Evolutionary conservation across 2,113 vertebrate genomes (phyloP).

Genomic region (Tauraco erythrolophus): DNA sequence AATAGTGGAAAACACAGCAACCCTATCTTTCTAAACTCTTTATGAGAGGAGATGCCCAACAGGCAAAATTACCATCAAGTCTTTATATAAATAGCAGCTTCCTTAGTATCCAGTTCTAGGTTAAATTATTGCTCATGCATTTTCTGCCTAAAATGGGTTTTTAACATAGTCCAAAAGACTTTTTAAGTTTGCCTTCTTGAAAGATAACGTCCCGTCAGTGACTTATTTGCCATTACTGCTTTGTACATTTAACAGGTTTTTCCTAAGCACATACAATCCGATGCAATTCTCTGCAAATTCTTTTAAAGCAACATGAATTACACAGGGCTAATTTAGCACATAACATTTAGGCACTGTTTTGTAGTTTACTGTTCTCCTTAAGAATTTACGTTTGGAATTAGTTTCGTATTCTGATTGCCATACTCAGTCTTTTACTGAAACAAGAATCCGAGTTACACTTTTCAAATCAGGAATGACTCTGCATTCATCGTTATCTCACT

Average conservation of each 20-base stretch:
- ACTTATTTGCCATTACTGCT: background rate
- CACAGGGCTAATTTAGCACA: background rate
- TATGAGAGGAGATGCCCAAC: background rate
- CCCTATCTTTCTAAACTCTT: background rate
- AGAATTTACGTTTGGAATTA: background rate
- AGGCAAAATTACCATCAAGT: background rate
- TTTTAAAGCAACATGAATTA: background rate
- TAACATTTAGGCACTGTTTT: constrained; percentile 3
- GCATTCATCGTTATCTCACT: background rate
- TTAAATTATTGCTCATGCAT: background rate
- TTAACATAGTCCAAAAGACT: background rate
- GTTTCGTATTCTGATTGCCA: background rate
- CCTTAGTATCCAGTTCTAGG: constrained; percentile 22
- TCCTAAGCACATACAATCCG: background rate
- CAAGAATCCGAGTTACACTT: background rate
- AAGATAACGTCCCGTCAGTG: background rate
- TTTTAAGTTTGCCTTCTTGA: background rate
- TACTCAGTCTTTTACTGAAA: background rate
- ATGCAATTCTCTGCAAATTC: background rate
- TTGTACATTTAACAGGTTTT: background rate
- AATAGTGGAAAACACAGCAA: background rate
- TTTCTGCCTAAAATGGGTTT: background rate
- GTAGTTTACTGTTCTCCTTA: background rate
- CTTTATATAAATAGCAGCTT: constrained; percentile 22
- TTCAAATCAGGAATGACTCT: background rate